Conservation (phyloP, 2,113 vertebrate genomes). For the Takifugu bimaculatus region DNA sequence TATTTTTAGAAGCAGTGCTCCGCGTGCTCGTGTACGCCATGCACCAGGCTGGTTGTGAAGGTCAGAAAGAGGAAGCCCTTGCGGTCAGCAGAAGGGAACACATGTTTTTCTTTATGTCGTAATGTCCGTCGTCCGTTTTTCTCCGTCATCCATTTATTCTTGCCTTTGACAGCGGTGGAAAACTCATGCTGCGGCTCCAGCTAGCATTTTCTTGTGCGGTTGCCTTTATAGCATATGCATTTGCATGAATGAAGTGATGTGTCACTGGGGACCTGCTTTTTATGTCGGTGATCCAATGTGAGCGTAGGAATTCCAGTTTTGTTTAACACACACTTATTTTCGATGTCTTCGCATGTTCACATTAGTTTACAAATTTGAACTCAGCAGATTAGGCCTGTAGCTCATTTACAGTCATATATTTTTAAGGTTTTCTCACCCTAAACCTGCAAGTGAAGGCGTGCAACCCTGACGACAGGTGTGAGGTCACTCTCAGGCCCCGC, state of each 20-base stretch:
- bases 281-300: too few relatives aligned
- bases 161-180: constrained; percentile 42
- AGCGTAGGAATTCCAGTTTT: too few relatives aligned
- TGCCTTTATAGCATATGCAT: constrained; percentile 13
- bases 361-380: neutral
- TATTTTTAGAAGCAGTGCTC: constrained; percentile 9
- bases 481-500: too few relatives aligned
- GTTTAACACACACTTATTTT: too few relatives aligned
- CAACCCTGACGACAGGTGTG: too few relatives aligned
- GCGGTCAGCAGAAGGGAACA: constrained; percentile 47
- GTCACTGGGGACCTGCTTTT: neutral
- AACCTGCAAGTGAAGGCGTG: too few relatives aligned
- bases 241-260: constrained; percentile 18
- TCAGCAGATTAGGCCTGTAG: too few relatives aligned
- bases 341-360: too few relatives aligned
- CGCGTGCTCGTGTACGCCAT: constrained; percentile 12
- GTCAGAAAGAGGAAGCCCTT: constrained; percentile 59
- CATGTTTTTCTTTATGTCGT: constrained; percentile 49
- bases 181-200: constrained; percentile 31
- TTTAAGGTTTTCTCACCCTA: too few relatives aligned
- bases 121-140: constrained; percentile 46
- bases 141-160: constrained; percentile 50
- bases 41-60: constrained; percentile 38
- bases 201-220: constrained; percentile 32
- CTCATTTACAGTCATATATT: too few relatives aligned